phyloP scores from a whole-genome alignment of 2,113 vertebrate species.

The Circaetus cinerascens region DNA sequence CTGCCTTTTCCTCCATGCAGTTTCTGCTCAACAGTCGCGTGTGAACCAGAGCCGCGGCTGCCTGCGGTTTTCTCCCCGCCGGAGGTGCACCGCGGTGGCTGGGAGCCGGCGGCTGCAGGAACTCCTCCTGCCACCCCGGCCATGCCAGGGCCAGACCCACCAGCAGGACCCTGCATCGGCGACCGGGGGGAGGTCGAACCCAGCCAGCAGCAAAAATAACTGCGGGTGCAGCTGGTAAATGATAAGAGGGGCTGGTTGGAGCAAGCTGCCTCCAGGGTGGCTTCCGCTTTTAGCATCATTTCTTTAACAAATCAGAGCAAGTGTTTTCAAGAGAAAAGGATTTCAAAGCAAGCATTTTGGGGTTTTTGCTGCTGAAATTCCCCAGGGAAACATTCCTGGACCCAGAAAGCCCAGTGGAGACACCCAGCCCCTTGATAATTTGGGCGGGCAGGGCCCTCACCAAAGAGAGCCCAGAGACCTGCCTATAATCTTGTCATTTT shows the following conservation, averaged over 20 bases:
- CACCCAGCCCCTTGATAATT: fast-evolving
- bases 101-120: background rate
- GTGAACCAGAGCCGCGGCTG: background rate
- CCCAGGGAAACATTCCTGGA: background rate
- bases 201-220: background rate
- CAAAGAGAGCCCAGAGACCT: background rate
- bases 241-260: background rate
- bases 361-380: background rate
- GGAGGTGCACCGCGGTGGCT: background rate
- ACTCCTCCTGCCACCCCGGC: background rate
- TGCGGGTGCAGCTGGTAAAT: fast-evolving
- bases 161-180: fast-evolving
- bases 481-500: background rate
- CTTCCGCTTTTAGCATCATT: background rate
- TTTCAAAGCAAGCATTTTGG: fast-evolving
- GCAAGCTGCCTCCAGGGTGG: fast-evolving
- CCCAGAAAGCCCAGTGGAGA: background rate
- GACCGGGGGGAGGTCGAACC: fast-evolving
- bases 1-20: background rate
- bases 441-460: background rate
- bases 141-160: too few species aligned
- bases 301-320: conserved; percentile 48
- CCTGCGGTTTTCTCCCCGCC: background rate
- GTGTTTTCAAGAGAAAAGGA: background rate
- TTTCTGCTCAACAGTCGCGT: background rate